Percentiles rank a stretch among this genome's conserved stretches.
phyloP scores from a whole-genome alignment of 2,888 invertebrate genomes.

The Athrips mouffetella region DNA sequence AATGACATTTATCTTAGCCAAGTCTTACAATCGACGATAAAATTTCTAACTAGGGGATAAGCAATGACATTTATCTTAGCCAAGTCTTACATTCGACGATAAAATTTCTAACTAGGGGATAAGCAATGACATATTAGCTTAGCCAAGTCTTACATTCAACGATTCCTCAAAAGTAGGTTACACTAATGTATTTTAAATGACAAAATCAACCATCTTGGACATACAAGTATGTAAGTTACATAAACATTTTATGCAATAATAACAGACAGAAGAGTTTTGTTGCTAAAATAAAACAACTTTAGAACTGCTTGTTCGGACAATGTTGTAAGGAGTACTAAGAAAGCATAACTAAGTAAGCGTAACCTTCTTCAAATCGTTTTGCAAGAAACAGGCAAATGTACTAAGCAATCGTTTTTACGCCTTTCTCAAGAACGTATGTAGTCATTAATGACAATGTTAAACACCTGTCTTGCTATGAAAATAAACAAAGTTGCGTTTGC shows the following conservation, averaged over 20 bases:
- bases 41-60: too few species aligned
- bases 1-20: too few species aligned
- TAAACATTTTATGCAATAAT: conserved; percentile 1
- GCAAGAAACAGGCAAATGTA: conserved; percentile 21
- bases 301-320: conserved; percentile 21
- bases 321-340: conserved; percentile 25
- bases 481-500: conserved; percentile 1
- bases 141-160: background rate
- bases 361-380: conserved; percentile 21
- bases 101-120: conserved; percentile 1
- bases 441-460: background rate
- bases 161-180: conserved; percentile 2
- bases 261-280: conserved; percentile 7
- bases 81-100: too few species aligned
- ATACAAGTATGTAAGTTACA: background rate
- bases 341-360: conserved; percentile 24
- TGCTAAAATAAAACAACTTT: conserved; percentile 26
- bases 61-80: too few species aligned
- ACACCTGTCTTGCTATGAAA: conserved; percentile 6
- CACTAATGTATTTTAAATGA: conserved; percentile 13
- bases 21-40: too few species aligned
- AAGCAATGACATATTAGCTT: background rate
- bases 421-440: background rate
- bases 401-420: background rate
- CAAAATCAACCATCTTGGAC: background rate